Percentiles rank a stretch among this genome's conserved stretches.
Conservation (phyloP, 2,888 invertebrate genomes). For the Andrena trimmerana region DNA sequence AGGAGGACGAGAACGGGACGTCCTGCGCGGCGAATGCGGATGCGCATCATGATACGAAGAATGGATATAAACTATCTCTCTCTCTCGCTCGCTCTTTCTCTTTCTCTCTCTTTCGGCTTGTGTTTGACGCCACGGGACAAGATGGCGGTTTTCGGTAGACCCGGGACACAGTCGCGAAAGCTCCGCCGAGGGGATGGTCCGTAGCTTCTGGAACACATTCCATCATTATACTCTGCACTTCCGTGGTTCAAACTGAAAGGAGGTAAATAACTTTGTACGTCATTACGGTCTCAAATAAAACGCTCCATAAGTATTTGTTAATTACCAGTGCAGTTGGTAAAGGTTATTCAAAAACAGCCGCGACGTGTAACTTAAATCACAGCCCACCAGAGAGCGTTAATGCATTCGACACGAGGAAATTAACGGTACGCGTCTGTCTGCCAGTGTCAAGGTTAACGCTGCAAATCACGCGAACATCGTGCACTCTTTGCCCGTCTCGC, state of each 20-base stretch:
- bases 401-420: conserved; percentile 5
- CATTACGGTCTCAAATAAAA: too few species aligned
- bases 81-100: neutral
- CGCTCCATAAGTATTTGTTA: too few species aligned
- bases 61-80: conserved; percentile 51
- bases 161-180: conserved; percentile 43
- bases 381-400: neutral
- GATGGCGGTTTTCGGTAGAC: conserved; percentile 67
- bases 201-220: conserved; percentile 15
- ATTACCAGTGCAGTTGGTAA: neutral
- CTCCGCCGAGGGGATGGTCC: conserved; percentile 31
- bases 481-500: conserved; percentile 27
- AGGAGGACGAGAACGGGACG: conserved; percentile 37
- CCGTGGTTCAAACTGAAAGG: too few species aligned
- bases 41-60: conserved; percentile 37
- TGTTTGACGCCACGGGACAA: conserved; percentile 62
- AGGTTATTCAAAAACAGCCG: neutral
- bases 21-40: conserved; percentile 42
- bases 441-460: conserved; percentile 63
- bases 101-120: conserved; percentile 19
- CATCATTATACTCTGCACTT: too few species aligned
- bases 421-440: conserved; percentile 22
- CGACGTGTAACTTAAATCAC: neutral
- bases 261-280: too few species aligned
- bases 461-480: conserved; percentile 48